Evolutionary conservation across 2,888 invertebrate genomes (phyloP).

Genomic region (Drosophila sordidula): DNA sequence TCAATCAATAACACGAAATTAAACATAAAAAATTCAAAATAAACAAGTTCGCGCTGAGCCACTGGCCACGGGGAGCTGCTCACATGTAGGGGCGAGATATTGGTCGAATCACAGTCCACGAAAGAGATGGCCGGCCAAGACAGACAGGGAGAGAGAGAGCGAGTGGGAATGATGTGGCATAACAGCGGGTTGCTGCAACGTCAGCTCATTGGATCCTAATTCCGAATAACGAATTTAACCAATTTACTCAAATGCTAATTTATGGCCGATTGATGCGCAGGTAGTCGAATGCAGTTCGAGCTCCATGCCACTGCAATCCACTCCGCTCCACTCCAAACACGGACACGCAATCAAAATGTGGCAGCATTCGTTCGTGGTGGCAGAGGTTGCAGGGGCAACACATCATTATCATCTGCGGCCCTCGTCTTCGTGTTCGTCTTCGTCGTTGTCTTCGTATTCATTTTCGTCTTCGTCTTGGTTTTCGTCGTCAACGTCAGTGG

Average conservation of each 20-base stretch:
- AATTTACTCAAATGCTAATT: conserved; percentile 85
- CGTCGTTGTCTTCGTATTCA: conserved; percentile 40
- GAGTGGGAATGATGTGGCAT: conserved; percentile 44
- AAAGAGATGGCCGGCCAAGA: conserved; percentile 14
- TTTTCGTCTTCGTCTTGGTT: conserved; percentile 34
- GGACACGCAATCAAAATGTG: conserved; percentile 75
- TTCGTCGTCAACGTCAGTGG: conserved; percentile 60
- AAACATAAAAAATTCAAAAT: conserved; percentile 72
- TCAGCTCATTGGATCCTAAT: conserved; percentile 82
- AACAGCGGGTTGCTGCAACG: conserved; percentile 52
- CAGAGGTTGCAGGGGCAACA: conserved; percentile 49
- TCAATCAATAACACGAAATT: conserved; percentile 81
- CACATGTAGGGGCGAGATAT: conserved; percentile 57
- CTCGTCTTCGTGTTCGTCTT: conserved; percentile 35
- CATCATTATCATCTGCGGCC: conserved; percentile 66
- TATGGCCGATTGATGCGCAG: conserved; percentile 84
- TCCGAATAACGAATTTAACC: conserved; percentile 84
- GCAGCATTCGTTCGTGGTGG: conserved; percentile 34
- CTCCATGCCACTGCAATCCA: conserved; percentile 9
- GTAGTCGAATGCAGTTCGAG: conserved; percentile 62
- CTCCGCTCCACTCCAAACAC: conserved; percentile 13
- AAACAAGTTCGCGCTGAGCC: conserved; percentile 62
- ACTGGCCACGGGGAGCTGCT: conserved; percentile 47
- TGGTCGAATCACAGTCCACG: conserved; percentile 40
- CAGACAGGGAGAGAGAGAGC: conserved; percentile 3